These are phyloP conservation scores for Zoanthus gigantus DNA, from an alignment of 92 coral and sea anemone species.

Conservation along the genomic window DNA sequence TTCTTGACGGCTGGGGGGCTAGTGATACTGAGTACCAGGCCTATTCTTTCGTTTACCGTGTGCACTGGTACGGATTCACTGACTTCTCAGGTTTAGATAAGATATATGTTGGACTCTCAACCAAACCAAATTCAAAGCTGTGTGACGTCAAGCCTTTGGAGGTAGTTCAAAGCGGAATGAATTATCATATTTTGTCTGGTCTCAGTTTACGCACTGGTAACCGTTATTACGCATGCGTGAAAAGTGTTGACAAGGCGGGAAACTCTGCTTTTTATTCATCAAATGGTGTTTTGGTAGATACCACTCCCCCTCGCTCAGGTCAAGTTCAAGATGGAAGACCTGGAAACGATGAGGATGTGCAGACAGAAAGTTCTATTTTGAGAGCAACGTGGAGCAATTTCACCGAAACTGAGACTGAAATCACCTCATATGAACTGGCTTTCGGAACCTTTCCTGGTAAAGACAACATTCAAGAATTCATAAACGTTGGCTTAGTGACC, in stretches of 20 bases:
- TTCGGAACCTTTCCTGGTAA: constrained; percentile 83
- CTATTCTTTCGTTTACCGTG: constrained; percentile 81
- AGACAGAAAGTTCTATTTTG: constrained; percentile 83
- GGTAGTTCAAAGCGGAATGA: constrained; percentile 59
- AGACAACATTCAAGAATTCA: constrained; percentile 81
- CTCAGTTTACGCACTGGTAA: constrained; percentile 78
- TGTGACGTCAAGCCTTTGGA: constrained; percentile 80
- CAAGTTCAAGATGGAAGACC: constrained; percentile 78
- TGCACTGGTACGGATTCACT: constrained; percentile 90
- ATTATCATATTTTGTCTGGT: constrained; percentile 76
- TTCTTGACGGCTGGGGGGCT: constrained; percentile 95
- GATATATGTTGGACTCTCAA: constrained; percentile 78
- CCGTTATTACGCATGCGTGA: constrained; percentile 83
- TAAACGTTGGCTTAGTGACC: constrained; percentile 86
- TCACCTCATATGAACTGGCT: constrained; percentile 79
- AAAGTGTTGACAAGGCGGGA: constrained; percentile 85
- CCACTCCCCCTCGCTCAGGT: constrained; percentile 82
- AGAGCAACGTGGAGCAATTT: constrained; percentile 91
- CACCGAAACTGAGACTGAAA: constrained; percentile 78
- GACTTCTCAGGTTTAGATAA: constrained; percentile 85
- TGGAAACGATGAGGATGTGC: constrained; percentile 69
- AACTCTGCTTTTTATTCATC: constrained; percentile 79
- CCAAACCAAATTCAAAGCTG: constrained; percentile 39
- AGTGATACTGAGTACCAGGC: constrained; percentile 84
- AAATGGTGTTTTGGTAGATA: constrained; percentile 83